Conservation (phyloP, 2,113 vertebrate species). For the Megaptera novaeangliae region DNA sequence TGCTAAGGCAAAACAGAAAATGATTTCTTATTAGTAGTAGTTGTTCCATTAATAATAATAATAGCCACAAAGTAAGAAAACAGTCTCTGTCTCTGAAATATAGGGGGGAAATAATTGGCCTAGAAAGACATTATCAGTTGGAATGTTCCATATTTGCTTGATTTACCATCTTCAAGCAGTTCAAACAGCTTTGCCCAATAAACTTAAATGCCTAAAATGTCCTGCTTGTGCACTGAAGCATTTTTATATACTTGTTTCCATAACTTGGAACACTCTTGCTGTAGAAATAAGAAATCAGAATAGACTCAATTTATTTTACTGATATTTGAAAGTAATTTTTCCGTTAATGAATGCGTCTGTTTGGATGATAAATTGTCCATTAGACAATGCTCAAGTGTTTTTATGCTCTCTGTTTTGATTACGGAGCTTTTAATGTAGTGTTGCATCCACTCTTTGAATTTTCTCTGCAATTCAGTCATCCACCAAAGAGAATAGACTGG, state of each 20-base stretch:
- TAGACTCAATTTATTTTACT: conserved; percentile 73
- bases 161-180: conserved; percentile 57
- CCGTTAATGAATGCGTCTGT: conserved; percentile 71
- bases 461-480: conserved; percentile 54
- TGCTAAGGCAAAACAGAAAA: conserved; percentile 26
- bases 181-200: conserved; percentile 60
- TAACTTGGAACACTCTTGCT: conserved; percentile 36
- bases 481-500: conserved; percentile 15
- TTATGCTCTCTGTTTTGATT: conserved; percentile 73
- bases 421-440: conserved; percentile 47
- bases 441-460: conserved; percentile 60
- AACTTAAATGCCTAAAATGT: conserved; percentile 51
- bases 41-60: conserved; percentile 60
- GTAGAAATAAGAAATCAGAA: conserved; percentile 64
- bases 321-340: conserved; percentile 69
- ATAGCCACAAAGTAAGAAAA: conserved; percentile 41
- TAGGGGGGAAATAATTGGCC: conserved; percentile 38
- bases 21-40: conserved; percentile 49
- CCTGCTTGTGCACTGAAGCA: background rate
- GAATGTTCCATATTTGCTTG: conserved; percentile 56
- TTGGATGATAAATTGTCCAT: conserved; percentile 75
- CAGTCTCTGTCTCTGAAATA: conserved; percentile 49
- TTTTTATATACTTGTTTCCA: conserved; percentile 59
- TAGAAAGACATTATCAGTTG: conserved; percentile 47
- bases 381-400: conserved; percentile 73